Evolutionary conservation across 2,797 vertebrate genomes (phyloP).

Genomic region (Monodelphis domestica): DNA sequence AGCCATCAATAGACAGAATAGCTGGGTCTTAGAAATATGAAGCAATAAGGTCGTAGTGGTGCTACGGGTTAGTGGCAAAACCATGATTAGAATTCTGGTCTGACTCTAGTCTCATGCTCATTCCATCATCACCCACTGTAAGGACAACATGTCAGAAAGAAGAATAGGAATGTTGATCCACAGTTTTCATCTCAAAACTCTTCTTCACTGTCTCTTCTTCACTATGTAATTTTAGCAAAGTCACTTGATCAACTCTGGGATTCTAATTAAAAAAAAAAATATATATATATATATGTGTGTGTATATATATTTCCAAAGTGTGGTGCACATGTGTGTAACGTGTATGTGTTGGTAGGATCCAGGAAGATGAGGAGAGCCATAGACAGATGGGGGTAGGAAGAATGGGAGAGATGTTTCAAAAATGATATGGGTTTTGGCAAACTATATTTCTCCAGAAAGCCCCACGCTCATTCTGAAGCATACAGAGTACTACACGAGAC

Average conservation of each 20-base stretch:
- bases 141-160: neutral
- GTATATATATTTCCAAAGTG: neutral
- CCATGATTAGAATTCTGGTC: neutral
- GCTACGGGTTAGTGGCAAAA: neutral
- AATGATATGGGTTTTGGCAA: neutral
- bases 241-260: neutral
- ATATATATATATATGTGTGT: too few species aligned
- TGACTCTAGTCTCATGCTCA: neutral
- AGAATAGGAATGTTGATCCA: neutral
- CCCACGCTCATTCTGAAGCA: neutral
- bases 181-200: neutral
- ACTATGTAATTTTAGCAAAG: neutral
- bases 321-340: neutral
- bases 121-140: neutral
- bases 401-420: constrained; percentile 6
- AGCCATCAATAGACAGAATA: too few species aligned
- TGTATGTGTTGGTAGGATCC: neutral
- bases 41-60: neutral
- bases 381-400: neutral
- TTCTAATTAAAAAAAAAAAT: constrained; percentile 13
- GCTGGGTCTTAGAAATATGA: neutral
- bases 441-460: neutral
- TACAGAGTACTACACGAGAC: neutral
- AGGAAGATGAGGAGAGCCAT: neutral
- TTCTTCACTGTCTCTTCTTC: neutral